These are phyloP conservation scores for Terrapene triunguis DNA, from an alignment of 2,113 vertebrate species.

Conservation along the genomic window DNA sequence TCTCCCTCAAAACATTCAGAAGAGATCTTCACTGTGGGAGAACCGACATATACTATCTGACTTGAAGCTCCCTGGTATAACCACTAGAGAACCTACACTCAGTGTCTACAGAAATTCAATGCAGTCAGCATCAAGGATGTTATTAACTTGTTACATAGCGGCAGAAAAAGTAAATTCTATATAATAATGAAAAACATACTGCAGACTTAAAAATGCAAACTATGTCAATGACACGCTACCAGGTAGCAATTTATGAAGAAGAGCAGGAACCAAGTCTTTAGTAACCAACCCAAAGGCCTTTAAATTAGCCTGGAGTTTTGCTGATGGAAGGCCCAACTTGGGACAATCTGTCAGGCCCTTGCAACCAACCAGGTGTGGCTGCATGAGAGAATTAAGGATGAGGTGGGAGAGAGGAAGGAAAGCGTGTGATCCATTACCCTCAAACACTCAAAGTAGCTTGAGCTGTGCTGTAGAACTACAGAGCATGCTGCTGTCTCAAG, in stretches of 20 bases:
- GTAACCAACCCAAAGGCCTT: not conserved
- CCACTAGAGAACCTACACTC: not conserved
- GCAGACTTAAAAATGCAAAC: not conserved
- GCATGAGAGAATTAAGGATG: not conserved
- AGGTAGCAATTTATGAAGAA: not conserved
- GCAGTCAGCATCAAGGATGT: not conserved
- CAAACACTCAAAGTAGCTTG: not conserved
- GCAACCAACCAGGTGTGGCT: not conserved
- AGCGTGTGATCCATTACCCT: not conserved
- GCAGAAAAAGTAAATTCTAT: not conserved
- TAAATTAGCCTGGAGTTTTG: not conserved
- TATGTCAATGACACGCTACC: not conserved
- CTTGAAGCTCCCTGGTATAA: fast-evolving
- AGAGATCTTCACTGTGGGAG: not conserved
- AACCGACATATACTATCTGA: not conserved
- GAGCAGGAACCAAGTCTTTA: not conserved
- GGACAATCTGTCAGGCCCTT: not conserved
- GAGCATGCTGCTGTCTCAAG: not conserved
- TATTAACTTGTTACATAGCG: not conserved
- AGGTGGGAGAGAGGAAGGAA: not conserved
- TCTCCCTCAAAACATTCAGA: not conserved
- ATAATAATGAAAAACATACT: not conserved
- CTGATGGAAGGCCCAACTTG: not conserved
- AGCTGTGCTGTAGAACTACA: not conserved
- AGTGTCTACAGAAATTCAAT: not conserved